Percentiles rank a stretch among this genome's conserved stretches.
phyloP scores from a whole-genome alignment of 2,888 invertebrate species.

The Trachelus iudaicus region DNA sequence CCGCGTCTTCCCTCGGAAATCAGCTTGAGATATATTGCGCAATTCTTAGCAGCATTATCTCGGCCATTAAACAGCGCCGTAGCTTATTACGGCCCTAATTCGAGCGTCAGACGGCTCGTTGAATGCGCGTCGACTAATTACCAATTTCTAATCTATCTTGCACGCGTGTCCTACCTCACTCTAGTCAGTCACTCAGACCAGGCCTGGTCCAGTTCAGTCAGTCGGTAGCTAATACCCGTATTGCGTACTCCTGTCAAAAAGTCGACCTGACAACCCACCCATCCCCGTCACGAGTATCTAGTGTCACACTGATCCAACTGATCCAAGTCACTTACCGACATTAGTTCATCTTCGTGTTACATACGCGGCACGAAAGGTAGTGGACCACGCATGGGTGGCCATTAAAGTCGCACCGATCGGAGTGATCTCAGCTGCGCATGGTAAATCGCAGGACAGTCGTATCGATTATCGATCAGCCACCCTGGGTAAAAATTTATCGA shows the following conservation, averaged over 20 bases:
- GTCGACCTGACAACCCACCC: constrained; percentile 3
- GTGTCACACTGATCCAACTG: neutral
- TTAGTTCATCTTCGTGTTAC: neutral
- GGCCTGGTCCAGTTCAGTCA: neutral
- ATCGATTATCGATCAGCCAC: neutral
- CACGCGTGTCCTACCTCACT: neutral
- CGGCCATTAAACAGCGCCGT: neutral
- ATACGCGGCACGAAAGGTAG: neutral
- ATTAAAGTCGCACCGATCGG: neutral
- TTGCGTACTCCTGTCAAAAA: neutral
- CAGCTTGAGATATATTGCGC: neutral
- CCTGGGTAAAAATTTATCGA: no score
- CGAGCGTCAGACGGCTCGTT: constrained; percentile 2
- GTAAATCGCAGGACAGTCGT: neutral
- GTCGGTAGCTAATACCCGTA: neutral
- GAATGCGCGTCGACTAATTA: constrained; percentile 1
- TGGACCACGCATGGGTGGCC: neutral
- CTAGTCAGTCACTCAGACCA: neutral
- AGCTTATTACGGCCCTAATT: constrained; percentile 3
- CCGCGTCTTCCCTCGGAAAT: neutral
- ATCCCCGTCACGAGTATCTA: neutral
- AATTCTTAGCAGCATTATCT: neutral
- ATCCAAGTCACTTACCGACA: neutral
- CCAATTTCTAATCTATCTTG: constrained; percentile 3
- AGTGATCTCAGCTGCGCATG: neutral